These are phyloP conservation scores for Melanotaenia nigrans DNA, from an alignment of 2,797 vertebrate species.

Conservation along the genomic window DNA sequence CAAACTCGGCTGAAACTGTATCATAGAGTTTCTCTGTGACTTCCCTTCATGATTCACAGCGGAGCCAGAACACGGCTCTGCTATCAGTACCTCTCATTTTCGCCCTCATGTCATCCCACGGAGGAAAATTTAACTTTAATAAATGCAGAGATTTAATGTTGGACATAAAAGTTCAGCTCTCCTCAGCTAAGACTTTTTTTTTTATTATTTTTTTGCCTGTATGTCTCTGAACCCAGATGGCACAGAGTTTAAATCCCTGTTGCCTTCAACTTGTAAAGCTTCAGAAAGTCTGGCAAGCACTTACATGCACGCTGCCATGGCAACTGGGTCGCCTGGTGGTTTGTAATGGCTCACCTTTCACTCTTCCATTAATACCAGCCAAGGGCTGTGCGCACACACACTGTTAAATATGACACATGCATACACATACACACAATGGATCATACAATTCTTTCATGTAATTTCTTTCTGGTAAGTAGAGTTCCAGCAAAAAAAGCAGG, in stretches of 20 bases:
- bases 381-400: neutral
- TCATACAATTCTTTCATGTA: neutral
- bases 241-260: constrained; percentile 23
- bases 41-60: neutral
- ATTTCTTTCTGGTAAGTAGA: neutral
- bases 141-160: constrained; percentile 13
- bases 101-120: neutral
- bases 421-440: constrained; percentile 1
- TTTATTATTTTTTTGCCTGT: neutral
- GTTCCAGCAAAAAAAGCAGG: neutral
- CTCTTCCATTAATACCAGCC: constrained; percentile 30
- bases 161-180: constrained; percentile 29
- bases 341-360: constrained; percentile 41
- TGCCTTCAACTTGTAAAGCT: constrained; percentile 12
- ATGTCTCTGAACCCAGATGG: constrained; percentile 4
- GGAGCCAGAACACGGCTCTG: neutral
- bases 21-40: constrained; percentile 1
- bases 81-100: constrained; percentile 5
- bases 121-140: constrained; percentile 35
- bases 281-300: constrained; percentile 5
- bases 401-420: constrained; percentile 11
- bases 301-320: constrained; percentile 26
- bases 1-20: constrained; percentile 7
- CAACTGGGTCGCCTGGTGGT: constrained; percentile 20
- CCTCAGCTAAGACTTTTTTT: constrained; percentile 4